Evolutionary conservation across 2,888 invertebrate genomes (phyloP).

Genomic region (Octodonta nipae): DNA sequence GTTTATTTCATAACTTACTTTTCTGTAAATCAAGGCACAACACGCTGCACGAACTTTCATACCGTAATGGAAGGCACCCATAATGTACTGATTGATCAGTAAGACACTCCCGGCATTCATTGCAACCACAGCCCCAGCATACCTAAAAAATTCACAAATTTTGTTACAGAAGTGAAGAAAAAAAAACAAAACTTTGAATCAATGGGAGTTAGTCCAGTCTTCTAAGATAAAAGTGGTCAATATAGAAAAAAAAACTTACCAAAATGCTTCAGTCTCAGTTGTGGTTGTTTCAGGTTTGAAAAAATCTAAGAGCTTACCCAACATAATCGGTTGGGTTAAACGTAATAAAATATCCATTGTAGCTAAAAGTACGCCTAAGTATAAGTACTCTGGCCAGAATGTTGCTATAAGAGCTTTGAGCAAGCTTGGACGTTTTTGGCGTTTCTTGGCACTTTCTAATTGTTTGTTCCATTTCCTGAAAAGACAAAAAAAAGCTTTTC

Average conservation of each 20-base stretch:
- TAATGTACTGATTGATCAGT: constrained; percentile 52
- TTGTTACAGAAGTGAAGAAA: no score
- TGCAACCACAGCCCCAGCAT: constrained; percentile 45
- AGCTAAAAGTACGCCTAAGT: constrained; percentile 47
- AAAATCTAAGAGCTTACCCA: constrained; percentile 52
- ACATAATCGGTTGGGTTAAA: constrained; percentile 51
- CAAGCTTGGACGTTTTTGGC: constrained; percentile 47
- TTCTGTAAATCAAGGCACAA: constrained; percentile 73
- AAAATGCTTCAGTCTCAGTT: constrained; percentile 45
- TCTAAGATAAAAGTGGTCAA: neutral
- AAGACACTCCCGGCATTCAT: constrained; percentile 45
- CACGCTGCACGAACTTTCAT: constrained; percentile 71
- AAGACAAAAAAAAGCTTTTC: no score
- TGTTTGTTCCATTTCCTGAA: constrained; percentile 57
- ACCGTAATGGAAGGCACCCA: constrained; percentile 60
- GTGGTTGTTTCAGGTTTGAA: constrained; percentile 42
- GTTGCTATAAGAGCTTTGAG: constrained; percentile 51
- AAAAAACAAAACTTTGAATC: no score
- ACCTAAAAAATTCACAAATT: constrained; percentile 21
- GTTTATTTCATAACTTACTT: no score
- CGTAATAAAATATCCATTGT: constrained; percentile 45
- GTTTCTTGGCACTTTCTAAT: constrained; percentile 42
- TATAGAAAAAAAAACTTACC: constrained; percentile 17
- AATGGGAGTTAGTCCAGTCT: no score
- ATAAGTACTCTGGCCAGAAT: constrained; percentile 53